Percentiles rank a stretch among this genome's conserved stretches.
phyloP scores from a whole-genome alignment of 2,888 invertebrate genomes.

The Macaria liturata region DNA sequence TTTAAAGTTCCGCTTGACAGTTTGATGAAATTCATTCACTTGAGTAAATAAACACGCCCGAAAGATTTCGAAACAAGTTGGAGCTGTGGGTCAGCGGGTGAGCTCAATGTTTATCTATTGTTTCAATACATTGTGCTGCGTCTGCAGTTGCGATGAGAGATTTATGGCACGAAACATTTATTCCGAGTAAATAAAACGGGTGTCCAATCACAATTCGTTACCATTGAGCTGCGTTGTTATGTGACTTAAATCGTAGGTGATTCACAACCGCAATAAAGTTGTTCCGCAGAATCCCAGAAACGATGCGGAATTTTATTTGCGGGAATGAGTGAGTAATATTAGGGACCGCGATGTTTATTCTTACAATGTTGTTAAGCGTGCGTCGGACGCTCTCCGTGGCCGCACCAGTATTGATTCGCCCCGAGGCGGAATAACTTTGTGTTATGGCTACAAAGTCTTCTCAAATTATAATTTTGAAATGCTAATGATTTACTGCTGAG shows the following conservation, averaged over 20 bases:
- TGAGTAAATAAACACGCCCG: constrained; percentile 18
- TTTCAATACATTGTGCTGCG: constrained; percentile 55
- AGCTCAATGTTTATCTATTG: constrained; percentile 55
- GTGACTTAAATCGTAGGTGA: constrained; percentile 14
- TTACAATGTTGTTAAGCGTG: constrained; percentile 47
- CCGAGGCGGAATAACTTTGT: constrained; percentile 56
- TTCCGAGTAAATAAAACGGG: constrained; percentile 15
- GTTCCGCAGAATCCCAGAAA: constrained; percentile 33
- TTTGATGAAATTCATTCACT: constrained; percentile 21
- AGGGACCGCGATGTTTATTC: constrained; percentile 48
- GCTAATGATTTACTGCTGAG: constrained; percentile 21
- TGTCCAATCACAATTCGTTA: background rate
- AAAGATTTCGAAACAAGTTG: constrained; percentile 24
- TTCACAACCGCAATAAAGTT: constrained; percentile 33
- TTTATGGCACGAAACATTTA: constrained; percentile 48
- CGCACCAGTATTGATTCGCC: constrained; percentile 66
- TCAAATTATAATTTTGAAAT: constrained; percentile 33
- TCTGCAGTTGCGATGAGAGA: constrained; percentile 53
- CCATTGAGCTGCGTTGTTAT: background rate
- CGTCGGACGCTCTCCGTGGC: constrained; percentile 54
- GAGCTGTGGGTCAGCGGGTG: constrained; percentile 29
- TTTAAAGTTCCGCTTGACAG: constrained; percentile 15
- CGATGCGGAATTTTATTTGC: constrained; percentile 37
- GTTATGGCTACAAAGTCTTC: constrained; percentile 50
- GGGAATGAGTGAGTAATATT: constrained; percentile 47